Evolutionary conservation across 1,140 invertebrate genomes (phyloP), one percentile per base, ranked within the genome.

Genomic region (Camponotus floridanus): DNA sequence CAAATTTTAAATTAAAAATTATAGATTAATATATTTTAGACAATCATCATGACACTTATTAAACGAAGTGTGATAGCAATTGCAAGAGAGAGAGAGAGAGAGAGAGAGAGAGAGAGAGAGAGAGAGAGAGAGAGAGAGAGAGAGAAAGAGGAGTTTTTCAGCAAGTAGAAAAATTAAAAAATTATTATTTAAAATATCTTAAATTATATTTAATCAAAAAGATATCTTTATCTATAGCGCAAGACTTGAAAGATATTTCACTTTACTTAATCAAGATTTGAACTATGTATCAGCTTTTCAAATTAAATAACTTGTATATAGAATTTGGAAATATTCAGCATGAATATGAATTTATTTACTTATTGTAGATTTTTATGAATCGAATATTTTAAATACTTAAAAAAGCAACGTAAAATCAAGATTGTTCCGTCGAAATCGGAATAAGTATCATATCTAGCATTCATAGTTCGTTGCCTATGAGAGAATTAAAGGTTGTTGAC

Each of bases 401-500:
- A 31, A 31, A 26, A 39, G n/a, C 13, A 55, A 18, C 18, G 15
- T 51, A 5, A 18, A 51, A 73, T 73, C 70, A 8, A 6, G 8
- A 55, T 11, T 36, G 18, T 73, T 73, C 6, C 68, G 15, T n/a
- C 31, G 48, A 48, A 59, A 45, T 39, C 68, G 31, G 11, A n/a
- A 80, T 55, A 31, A 51, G 42, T 15, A 31, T 55, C 26, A 36
- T 7, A 39, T 57, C 57, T 68, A 26, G 33, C 21, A 3, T 70
- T 42, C 26, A 36, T 18, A 61, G 68, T 74, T 83, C 79, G 2
- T 74, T 83, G 68, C 48, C 65, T 70, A 48, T 68, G 55, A 74
- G 55, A 74, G 57, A 83, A 74, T 61, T 61, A 83, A 83, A 83
- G 79, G 79, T 83, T 83, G 55, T 83, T 83, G 79, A 83, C 79